These are phyloP conservation scores for Amazona vittata DNA, from an alignment of 2,113 vertebrate genomes.

Conservation along the genomic window DNA sequence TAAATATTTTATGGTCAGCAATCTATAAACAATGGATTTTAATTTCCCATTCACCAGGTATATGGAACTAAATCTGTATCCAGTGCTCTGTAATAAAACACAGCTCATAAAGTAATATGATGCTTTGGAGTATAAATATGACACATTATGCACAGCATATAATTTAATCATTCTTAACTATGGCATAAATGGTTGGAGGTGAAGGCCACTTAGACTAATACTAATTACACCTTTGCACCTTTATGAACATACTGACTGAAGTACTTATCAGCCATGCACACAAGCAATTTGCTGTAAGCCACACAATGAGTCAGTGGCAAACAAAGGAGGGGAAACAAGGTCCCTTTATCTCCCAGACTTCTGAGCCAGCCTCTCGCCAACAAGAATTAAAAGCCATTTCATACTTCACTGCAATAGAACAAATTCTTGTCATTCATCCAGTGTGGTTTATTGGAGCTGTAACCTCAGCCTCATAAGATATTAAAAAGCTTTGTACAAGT, in stretches of 20 bases:
- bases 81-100: neutral
- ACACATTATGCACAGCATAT: neutral
- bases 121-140: neutral
- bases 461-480: neutral
- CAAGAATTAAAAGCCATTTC: neutral
- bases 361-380: neutral
- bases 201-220: neutral
- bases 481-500: neutral
- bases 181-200: neutral
- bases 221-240: constrained; percentile 18
- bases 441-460: neutral
- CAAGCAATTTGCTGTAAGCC: constrained; percentile 13
- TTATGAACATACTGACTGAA: neutral
- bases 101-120: neutral
- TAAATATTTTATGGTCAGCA: neutral
- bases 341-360: neutral
- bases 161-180: constrained; percentile 7
- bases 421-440: neutral
- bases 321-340: constrained; percentile 27
- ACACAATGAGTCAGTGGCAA: constrained; percentile 38
- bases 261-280: constrained; percentile 14
- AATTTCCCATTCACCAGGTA: neutral
- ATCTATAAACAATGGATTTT: neutral
- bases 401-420: neutral
- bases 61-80: neutral